Evolutionary conservation across 2,113 vertebrate species (phyloP).

Genomic region (Otocyon megalotis): DNA sequence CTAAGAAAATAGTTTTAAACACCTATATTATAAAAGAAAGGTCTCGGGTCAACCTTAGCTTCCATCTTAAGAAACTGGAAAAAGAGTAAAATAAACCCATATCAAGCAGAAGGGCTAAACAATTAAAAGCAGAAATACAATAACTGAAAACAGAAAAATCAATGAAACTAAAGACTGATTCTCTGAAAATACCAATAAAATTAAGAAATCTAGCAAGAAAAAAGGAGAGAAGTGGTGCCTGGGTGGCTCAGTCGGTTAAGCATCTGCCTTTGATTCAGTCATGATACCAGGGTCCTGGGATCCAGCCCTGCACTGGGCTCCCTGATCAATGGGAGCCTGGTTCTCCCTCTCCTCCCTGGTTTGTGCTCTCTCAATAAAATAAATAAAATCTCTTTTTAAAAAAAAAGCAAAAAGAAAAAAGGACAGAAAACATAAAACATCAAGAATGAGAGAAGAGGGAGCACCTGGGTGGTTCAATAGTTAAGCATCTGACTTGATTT

Average conservation of each 20-base stretch:
- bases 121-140: neutral
- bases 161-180: slow-evolving; percentile 8
- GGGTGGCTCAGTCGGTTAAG: neutral
- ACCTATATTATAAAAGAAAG: neutral
- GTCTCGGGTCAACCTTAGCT: neutral
- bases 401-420: too few species aligned
- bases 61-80: slow-evolving; percentile 26
- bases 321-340: neutral
- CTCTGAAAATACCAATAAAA: neutral
- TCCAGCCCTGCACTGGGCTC: neutral
- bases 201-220: neutral
- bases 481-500: too few species aligned
- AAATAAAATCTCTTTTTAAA: neutral
- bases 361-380: neutral
- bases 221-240: neutral
- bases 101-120: neutral
- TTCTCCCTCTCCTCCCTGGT: neutral
- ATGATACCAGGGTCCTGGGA: neutral
- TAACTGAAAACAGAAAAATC: neutral
- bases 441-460: neutral
- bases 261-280: neutral
- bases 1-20: neutral
- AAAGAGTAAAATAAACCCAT: slow-evolving; percentile 1
- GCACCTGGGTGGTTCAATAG: too few species aligned
- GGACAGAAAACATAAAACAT: too few species aligned